These are phyloP conservation scores for Orius laevigatus DNA, from an alignment of 1,140 invertebrate species.

Conservation along the genomic window DNA sequence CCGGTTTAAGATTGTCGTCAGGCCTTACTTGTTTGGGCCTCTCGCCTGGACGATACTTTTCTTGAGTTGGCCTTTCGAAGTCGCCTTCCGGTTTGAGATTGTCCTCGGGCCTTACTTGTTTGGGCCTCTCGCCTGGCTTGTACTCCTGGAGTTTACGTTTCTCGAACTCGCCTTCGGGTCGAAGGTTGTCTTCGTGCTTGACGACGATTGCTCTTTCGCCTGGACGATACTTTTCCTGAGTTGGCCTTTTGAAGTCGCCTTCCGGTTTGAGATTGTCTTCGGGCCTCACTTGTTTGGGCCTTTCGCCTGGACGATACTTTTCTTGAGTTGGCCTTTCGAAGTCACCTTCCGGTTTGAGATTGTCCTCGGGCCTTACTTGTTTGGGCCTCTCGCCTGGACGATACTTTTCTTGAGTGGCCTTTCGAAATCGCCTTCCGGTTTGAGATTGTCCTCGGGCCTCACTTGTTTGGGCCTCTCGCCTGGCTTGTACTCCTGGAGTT, in stretches of 20 bases:
- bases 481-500: constrained; percentile 30
- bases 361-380: constrained; percentile 26
- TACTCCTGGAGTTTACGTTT: constrained; percentile 31
- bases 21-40: constrained; percentile 21
- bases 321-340: constrained; percentile 24
- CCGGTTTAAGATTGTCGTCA: constrained; percentile 27
- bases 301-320: constrained; percentile 27
- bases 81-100: constrained; percentile 40
- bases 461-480: constrained; percentile 28
- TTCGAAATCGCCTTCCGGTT: constrained; percentile 37
- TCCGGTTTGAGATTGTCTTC: constrained; percentile 32
- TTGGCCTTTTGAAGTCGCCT: constrained; percentile 28
- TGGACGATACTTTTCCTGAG: constrained; percentile 17
- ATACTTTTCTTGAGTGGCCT: constrained; percentile 18
- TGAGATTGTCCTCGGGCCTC: constrained; percentile 38
- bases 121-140: constrained; percentile 27
- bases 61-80: constrained; percentile 28
- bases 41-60: constrained; percentile 20
- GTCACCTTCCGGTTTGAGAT: constrained; percentile 33
- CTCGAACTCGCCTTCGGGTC: constrained; percentile 34
- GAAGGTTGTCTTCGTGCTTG: constrained; percentile 36
- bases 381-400: constrained; percentile 21
- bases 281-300: constrained; percentile 24
- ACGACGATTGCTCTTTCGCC: constrained; percentile 23
- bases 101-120: constrained; percentile 30